These are phyloP conservation scores for Montifringilla adamsi DNA, from an alignment of 2,113 vertebrate species.

Conservation along the genomic window DNA sequence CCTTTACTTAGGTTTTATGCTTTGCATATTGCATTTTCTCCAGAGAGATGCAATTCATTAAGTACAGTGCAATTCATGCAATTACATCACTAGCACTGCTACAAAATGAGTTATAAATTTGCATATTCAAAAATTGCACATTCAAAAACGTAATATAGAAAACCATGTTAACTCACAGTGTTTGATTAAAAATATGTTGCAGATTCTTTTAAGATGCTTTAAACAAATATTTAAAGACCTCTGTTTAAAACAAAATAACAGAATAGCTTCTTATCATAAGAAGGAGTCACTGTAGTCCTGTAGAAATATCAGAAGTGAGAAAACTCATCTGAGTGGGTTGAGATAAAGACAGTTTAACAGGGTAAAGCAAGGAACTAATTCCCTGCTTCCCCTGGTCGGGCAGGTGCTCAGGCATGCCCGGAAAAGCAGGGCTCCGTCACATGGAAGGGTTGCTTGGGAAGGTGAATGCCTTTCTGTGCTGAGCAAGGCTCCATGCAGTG, in stretches of 20 bases:
- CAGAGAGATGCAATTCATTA: neutral
- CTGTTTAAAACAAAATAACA: neutral
- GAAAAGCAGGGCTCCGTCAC: neutral
- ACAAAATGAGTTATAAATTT: neutral
- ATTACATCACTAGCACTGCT: neutral
- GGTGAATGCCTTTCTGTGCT: neutral
- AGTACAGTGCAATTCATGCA: too few relatives aligned
- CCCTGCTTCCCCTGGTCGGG: neutral
- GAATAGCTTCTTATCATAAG: neutral
- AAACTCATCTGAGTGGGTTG: neutral
- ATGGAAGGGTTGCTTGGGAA: too few relatives aligned
- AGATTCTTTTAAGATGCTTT: neutral
- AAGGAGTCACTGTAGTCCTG: neutral
- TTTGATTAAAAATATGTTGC: neutral
- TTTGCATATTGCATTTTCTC: neutral
- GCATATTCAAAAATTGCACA: neutral
- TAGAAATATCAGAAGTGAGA: neutral
- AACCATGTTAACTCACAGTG: neutral
- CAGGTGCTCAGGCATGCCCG: neutral
- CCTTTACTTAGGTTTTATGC: neutral
- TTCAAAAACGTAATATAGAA: neutral
- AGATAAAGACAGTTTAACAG: neutral
- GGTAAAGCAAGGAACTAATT: neutral
- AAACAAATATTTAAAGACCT: neutral
- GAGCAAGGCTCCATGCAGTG: accelerated